phyloP scores from a whole-genome alignment of 2,888 invertebrate genomes.

The Cynaeus angustus region DNA sequence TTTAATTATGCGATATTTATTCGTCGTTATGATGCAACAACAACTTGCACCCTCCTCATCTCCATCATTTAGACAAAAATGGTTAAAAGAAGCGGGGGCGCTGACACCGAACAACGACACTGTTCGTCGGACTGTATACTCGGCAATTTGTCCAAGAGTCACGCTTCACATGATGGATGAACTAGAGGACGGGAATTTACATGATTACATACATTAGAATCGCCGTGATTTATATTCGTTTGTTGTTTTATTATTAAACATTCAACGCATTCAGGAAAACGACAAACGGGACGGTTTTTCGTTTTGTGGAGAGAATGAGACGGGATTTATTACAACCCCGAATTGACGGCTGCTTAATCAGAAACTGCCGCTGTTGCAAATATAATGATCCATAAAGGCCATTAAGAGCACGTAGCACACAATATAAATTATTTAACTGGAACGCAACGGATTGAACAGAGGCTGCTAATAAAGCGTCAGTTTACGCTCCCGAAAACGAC shows the following conservation, averaged over 20 bases:
- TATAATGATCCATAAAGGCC: conserved; percentile 9
- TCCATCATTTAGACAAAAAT: conserved; percentile 6
- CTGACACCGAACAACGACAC: conserved; percentile 10
- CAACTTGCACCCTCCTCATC: conserved; percentile 13
- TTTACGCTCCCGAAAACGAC: neutral
- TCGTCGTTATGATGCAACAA: conserved; percentile 30
- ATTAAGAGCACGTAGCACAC: neutral
- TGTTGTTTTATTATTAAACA: conserved; percentile 46
- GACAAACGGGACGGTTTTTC: conserved; percentile 22
- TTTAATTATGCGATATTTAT: conserved; percentile 60
- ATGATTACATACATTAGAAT: conserved; percentile 54
- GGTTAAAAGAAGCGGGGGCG: conserved; percentile 15
- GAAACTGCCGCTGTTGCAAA: conserved; percentile 1
- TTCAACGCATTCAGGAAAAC: conserved; percentile 25
- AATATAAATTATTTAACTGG: conserved; percentile 9
- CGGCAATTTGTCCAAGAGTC: conserved; percentile 56
- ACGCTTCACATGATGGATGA: conserved; percentile 56
- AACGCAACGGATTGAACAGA: neutral
- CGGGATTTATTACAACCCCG: conserved; percentile 8
- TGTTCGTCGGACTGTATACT: conserved; percentile 28
- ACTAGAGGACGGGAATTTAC: conserved; percentile 53
- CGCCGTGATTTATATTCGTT: conserved; percentile 53
- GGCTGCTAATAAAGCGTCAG: neutral
- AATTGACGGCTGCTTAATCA: conserved; percentile 12
- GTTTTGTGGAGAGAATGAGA: conserved; percentile 1